Conservation (phyloP, 53 echinoderm and acorn worm species). For the Patiria pectinifera region DNA sequence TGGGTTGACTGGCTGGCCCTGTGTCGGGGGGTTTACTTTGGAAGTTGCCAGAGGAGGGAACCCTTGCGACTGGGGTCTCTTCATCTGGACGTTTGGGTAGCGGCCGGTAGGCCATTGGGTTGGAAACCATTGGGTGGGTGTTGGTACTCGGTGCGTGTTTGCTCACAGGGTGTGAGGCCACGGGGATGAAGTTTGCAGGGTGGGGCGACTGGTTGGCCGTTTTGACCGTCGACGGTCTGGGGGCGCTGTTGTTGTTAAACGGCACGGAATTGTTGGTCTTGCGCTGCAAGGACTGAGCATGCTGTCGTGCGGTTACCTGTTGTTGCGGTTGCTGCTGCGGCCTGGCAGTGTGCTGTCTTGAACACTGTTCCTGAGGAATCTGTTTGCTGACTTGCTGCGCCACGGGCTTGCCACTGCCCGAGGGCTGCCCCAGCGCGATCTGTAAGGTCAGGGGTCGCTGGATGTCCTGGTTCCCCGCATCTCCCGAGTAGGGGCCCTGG, state of each 20-base stretch:
- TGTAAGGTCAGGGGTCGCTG: constrained; percentile 60
- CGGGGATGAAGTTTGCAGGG: constrained; percentile 33
- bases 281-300: constrained; percentile 43
- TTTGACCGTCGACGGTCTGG: not conserved
- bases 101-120: constrained; percentile 56
- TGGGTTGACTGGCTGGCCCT: not conserved
- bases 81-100: constrained; percentile 56
- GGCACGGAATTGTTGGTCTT: not conserved
- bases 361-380: constrained; percentile 48
- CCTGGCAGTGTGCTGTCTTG: constrained; percentile 17
- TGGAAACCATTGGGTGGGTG: constrained; percentile 59
- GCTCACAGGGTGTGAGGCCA: constrained; percentile 6
- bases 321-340: constrained; percentile 41
- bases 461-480: constrained; percentile 47
- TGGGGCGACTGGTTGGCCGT: not conserved
- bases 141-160: constrained; percentile 35
- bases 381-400: constrained; percentile 57
- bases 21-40: constrained; percentile 15
- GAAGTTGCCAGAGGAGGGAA: not conserved
- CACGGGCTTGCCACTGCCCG: constrained; percentile 30
- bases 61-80: not conserved
- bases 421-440: constrained; percentile 47
- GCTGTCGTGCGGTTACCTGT: constrained; percentile 5
- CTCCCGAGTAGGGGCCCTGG: constrained; percentile 11
- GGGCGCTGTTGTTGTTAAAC: not conserved